phyloP scores from a whole-genome alignment of 2,113 vertebrate genomes.

The Coracopsis vasa region DNA sequence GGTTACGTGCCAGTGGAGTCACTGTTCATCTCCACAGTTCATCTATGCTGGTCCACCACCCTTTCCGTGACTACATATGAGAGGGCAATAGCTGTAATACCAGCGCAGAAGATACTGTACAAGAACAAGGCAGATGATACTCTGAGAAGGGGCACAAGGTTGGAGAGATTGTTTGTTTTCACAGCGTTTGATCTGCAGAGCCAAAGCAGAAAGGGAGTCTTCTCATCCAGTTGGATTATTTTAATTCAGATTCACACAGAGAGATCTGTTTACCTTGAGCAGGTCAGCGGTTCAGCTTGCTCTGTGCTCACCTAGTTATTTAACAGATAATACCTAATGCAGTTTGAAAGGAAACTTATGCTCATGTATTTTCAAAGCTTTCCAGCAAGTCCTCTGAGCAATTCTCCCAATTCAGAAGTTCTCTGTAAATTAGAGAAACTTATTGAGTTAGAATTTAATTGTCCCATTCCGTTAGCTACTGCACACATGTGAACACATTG shows the following conservation, averaged over 20 bases:
- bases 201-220: not conserved
- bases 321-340: not conserved
- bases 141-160: not conserved
- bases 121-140: not conserved
- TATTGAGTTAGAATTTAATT: not conserved
- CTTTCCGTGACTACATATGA: not conserved
- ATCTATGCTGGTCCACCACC: not conserved
- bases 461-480: not conserved
- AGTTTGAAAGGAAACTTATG: not conserved
- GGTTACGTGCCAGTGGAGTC: not conserved
- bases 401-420: not conserved
- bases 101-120: fast-evolving
- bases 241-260: not conserved
- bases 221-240: not conserved
- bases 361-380: slow-evolving; percentile 14
- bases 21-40: not conserved
- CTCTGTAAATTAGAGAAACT: not conserved
- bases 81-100: not conserved
- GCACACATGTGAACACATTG: not conserved
- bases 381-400: not conserved
- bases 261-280: not conserved
- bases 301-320: not conserved
- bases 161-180: not conserved
- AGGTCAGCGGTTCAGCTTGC: not conserved
- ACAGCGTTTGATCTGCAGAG: not conserved